phyloP scores from a whole-genome alignment of 2,113 vertebrate species.

The Gracilinanus agilis region DNA sequence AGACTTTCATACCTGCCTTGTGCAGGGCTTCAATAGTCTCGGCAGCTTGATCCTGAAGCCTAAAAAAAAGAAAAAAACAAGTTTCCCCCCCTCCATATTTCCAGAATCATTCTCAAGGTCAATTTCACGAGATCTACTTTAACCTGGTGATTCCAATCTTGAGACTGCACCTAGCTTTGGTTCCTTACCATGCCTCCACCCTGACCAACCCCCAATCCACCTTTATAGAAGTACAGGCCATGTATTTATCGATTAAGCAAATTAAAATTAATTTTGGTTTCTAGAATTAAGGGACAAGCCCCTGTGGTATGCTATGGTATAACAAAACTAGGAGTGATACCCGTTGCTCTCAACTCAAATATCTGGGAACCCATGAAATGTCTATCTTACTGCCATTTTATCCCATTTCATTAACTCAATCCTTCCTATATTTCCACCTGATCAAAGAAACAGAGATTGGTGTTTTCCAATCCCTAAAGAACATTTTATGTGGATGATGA shows the following conservation, averaged over 20 bases:
- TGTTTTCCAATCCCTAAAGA: neutral
- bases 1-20: slow-evolving; percentile 95
- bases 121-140: neutral
- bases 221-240: neutral
- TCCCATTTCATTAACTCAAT: slow-evolving; percentile 20
- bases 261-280: slow-evolving; percentile 49
- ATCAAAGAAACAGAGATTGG: neutral
- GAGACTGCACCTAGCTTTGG: slow-evolving; percentile 28
- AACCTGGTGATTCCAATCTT: slow-evolving; percentile 17
- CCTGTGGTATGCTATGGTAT: slow-evolving; percentile 19
- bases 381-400: slow-evolving; percentile 27
- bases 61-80: slow-evolving; percentile 73
- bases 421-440: neutral
- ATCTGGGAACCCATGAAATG: slow-evolving; percentile 25
- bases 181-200: slow-evolving; percentile 9
- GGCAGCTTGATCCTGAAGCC: slow-evolving; percentile 95
- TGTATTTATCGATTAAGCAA: slow-evolving; percentile 42
- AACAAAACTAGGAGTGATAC: slow-evolving; percentile 21
- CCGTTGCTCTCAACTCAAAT: slow-evolving; percentile 40
- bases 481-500: slow-evolving; percentile 4
- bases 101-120: slow-evolving; percentile 9
- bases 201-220: neutral
- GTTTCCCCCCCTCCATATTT: slow-evolving; percentile 42
- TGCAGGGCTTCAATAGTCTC: slow-evolving; percentile 97
- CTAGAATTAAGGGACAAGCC: slow-evolving; percentile 31